Evolutionary conservation across 1,140 invertebrate species (phyloP).

Genomic region (Onthophagus taurus): DNA sequence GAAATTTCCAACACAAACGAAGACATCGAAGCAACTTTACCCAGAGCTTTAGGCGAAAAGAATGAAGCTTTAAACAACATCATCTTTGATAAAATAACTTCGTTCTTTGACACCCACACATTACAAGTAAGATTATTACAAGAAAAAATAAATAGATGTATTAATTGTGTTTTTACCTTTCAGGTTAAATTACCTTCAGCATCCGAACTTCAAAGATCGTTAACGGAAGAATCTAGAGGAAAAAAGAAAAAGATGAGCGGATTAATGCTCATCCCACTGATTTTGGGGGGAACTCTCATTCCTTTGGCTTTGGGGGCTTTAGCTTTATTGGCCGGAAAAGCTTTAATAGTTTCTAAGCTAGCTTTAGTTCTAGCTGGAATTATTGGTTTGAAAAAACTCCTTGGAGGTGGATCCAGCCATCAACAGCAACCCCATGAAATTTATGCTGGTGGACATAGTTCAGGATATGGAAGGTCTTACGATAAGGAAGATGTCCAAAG

Average conservation of each 20-base stretch:
- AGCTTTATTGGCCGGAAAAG: slow-evolving; percentile 71
- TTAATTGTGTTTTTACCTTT: slow-evolving; percentile 8
- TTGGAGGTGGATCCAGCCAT: slow-evolving; percentile 48
- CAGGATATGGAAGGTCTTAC: slow-evolving; percentile 59
- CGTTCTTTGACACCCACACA: slow-evolving; percentile 65
- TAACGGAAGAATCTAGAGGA: slow-evolving; percentile 48
- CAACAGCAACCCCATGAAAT: slow-evolving; percentile 51
- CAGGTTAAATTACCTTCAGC: slow-evolving; percentile 55
- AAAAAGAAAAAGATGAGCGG: slow-evolving; percentile 60
- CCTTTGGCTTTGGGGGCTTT: slow-evolving; percentile 69
- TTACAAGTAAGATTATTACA: slow-evolving; percentile 49
- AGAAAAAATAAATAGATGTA: not conserved
- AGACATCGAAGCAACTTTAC: slow-evolving; percentile 57
- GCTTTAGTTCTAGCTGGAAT: slow-evolving; percentile 71
- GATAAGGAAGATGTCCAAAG: slow-evolving; percentile 48
- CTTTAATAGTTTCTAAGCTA: slow-evolving; percentile 71
- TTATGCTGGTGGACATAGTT: slow-evolving; percentile 56
- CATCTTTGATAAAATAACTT: slow-evolving; percentile 61
- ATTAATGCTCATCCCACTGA: slow-evolving; percentile 61
- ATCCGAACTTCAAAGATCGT: slow-evolving; percentile 50
- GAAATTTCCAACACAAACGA: slow-evolving; percentile 41
- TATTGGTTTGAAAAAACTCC: slow-evolving; percentile 71
- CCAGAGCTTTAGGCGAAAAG: slow-evolving; percentile 56
- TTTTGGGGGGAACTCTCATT: slow-evolving; percentile 68
- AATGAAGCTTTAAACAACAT: slow-evolving; percentile 62